These are phyloP conservation scores for Parnassius orleans DNA, from an alignment of 2,888 invertebrate genomes.

Conservation along the genomic window DNA sequence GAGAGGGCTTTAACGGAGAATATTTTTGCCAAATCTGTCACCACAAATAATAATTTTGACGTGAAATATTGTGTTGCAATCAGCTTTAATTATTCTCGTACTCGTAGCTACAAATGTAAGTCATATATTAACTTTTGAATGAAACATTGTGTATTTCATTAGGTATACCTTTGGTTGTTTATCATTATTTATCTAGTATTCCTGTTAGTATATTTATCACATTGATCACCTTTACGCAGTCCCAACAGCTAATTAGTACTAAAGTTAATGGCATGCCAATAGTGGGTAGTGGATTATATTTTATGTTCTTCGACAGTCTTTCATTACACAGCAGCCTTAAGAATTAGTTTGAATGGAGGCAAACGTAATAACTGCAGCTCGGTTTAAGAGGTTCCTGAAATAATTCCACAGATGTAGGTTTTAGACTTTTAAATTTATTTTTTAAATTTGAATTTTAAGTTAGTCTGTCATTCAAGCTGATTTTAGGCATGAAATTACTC, in stretches of 20 bases:
- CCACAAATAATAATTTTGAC: constrained; percentile 11
- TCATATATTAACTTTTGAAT: constrained; percentile 24
- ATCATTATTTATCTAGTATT: constrained; percentile 46
- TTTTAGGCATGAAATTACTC: no score
- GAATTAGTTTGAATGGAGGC: no score
- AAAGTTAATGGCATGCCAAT: constrained; percentile 44
- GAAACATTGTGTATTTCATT: constrained; percentile 32
- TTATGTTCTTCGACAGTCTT: constrained; percentile 14
- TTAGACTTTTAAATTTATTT: no score
- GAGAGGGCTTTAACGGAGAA: no score
- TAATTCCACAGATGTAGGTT: no score
- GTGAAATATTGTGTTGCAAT: constrained; percentile 28
- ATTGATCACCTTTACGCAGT: constrained; percentile 27
- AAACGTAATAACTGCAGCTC: no score
- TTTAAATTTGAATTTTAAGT: no score
- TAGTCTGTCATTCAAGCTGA: no score
- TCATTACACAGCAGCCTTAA: background rate
- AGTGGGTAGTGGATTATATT: constrained; percentile 39
- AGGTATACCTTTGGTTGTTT: constrained; percentile 41
- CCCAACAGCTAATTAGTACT: constrained; percentile 41
- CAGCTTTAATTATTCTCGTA: constrained; percentile 13
- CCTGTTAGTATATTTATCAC: constrained; percentile 36
- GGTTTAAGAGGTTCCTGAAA: no score
- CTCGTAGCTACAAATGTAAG: constrained; percentile 3
- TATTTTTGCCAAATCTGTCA: background rate